Conservation (phyloP, 2,797 vertebrate genomes). For the Liasis olivaceus region DNA sequence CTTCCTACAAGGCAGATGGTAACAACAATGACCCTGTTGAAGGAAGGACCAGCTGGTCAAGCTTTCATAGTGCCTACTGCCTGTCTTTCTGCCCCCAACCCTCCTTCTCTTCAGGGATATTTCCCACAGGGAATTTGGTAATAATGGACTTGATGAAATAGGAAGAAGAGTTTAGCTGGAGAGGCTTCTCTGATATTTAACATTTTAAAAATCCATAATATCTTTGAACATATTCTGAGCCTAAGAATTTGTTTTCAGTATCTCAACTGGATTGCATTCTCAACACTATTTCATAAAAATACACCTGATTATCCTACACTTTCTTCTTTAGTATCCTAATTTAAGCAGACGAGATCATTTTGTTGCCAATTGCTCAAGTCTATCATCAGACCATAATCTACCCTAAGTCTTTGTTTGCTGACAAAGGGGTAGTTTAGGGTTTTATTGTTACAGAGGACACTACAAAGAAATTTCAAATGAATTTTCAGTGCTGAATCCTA, state of each 20-base stretch:
- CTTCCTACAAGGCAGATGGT: neutral
- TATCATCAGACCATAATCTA: neutral
- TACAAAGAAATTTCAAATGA: neutral
- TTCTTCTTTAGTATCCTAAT: neutral
- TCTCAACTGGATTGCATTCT: neutral
- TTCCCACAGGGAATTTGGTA: neutral
- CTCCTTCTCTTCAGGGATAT: neutral
- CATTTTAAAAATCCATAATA: neutral
- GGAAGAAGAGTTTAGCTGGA: neutral
- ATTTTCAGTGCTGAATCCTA: neutral
- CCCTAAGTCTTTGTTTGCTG: neutral
- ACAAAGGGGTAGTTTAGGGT: neutral
- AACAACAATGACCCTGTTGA: neutral
- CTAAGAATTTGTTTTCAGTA: neutral
- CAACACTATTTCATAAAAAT: neutral
- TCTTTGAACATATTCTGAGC: neutral
- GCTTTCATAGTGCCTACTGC: neutral
- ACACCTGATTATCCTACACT: neutral
- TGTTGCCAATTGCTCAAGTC: neutral
- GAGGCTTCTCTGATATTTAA: neutral
- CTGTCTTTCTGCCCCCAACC: neutral
- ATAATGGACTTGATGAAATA: neutral
- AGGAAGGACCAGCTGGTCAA: neutral
- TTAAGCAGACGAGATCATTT: neutral
- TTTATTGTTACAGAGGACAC: neutral